A percentile compares a stretch with the other conserved stretches of the same genome.
Evolutionary conservation across 2,888 invertebrate genomes (phyloP).

Genomic region (Patella pellucida): DNA sequence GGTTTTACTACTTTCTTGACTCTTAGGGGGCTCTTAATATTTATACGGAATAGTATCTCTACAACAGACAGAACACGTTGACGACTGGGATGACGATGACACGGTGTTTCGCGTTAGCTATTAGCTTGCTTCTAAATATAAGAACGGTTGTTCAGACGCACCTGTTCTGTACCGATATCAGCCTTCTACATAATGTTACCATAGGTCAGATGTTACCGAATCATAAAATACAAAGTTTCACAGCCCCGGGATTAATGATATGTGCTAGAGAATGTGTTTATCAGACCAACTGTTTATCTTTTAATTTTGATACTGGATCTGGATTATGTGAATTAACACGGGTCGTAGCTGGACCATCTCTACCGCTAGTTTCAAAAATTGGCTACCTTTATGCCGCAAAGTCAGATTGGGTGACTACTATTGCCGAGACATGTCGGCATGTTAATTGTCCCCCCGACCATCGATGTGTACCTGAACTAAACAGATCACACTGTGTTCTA

Average conservation of each 20-base stretch:
- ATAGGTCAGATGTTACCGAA: no score
- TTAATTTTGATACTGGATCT: background rate
- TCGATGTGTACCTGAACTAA: background rate
- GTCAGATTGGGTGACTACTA: background rate
- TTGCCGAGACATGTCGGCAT: background rate
- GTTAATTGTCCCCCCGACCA: background rate
- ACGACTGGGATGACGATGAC: no score
- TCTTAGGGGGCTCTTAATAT: no score
- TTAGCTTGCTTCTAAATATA: no score
- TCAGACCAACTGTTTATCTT: slow-evolving; percentile 2
- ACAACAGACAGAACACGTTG: no score
- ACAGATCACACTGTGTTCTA: background rate
- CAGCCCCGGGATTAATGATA: background rate
- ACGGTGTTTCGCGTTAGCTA: no score
- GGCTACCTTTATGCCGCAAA: background rate
- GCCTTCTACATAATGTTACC: no score
- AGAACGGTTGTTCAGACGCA: no score
- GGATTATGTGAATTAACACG: slow-evolving; percentile 4
- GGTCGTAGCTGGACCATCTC: background rate
- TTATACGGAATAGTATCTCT: no score
- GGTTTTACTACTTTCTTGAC: no score
- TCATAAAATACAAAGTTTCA: no score
- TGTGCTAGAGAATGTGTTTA: slow-evolving; percentile 10
- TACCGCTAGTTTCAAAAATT: background rate
- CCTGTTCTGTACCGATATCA: no score